Evolutionary conservation across 1,140 invertebrate species (phyloP), one percentile per base, ranked within the genome.

Genomic region (Pectinophora gossypiella): DNA sequence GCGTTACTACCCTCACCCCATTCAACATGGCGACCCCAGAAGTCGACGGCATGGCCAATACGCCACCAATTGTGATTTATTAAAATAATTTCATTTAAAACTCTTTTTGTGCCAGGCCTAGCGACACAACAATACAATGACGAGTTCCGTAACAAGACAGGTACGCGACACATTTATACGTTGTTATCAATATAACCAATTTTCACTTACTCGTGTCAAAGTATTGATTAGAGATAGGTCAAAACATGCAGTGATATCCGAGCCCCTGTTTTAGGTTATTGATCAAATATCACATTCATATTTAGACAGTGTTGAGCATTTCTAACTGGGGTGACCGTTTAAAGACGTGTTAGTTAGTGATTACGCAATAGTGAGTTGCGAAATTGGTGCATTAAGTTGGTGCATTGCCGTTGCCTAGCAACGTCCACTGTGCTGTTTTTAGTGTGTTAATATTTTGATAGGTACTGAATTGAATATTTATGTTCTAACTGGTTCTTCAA

Each of bases 381-480:
- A 44, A 44, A 44, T 59, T 71, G 68, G 56, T 66, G 72, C 72
- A 77, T 64, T 64, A 63, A 50, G 55, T 66, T 22, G 56, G 63
- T 52, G 50, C 46, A 48, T 19, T 43, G 50, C 50, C 50, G 78
- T 79, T 82, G 76, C 78, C 54, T 64, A 71, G 76, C 72, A 79
- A 82, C 76, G 42, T 15, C 36, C 9, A 32, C 27, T 12, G 9
- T 32, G 27, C 27, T 9, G n/a, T 32, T 32, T 32, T 9, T 32
- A 32, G 27, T 32, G 27, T 32, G 27, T n/a, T 12, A 32, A 32
- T 32, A 7, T 32, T 32, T 32, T n/a, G n/a, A n/a, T n/a, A n/a
- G n/a, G n/a, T n/a, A n/a, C n/a, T n/a, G n/a, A n/a, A n/a, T n/a
- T n/a, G n/a, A n/a, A n/a, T n/a, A n/a, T n/a, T n/a, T n/a, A n/a